Percentiles rank a stretch among this genome's conserved stretches.
Conservation (phyloP, 1,140 invertebrate species). For the Cataglyphis hispanica region DNA sequence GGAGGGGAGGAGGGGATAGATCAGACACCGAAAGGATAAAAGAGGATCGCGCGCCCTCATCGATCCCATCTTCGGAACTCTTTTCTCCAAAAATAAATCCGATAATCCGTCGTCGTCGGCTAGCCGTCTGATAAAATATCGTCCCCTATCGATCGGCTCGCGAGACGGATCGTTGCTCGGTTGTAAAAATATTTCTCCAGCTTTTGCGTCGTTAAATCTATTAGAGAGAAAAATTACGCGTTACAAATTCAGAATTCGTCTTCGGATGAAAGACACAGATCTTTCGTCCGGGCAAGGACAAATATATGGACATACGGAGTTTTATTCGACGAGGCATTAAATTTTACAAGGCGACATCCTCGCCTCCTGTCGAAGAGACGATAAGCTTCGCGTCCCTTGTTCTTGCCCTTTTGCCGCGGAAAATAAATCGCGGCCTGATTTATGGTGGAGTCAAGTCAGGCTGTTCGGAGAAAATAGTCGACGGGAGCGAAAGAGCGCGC, state of each 20-base stretch:
- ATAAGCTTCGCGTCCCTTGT: constrained; percentile 6
- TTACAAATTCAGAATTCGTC: neutral
- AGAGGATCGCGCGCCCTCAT: constrained; percentile 57
- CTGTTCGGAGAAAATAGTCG: neutral
- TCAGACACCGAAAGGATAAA: constrained; percentile 54
- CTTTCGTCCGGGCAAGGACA: neutral
- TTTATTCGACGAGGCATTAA: neutral
- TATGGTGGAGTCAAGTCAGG: neutral
- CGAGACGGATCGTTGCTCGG: constrained; percentile 16
- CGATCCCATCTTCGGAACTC: constrained; percentile 56
- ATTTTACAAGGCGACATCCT: neutral
- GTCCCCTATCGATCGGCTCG: constrained; percentile 19
- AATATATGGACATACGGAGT: neutral
- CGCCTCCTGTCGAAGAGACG: neutral
- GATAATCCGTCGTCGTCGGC: constrained; percentile 52
- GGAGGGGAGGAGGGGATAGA: constrained; percentile 16
- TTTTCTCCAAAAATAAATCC: constrained; percentile 45
- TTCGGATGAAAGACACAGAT: neutral
- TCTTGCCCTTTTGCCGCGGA: neutral
- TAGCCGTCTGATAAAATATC: constrained; percentile 25
- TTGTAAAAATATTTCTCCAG: constrained; percentile 14
- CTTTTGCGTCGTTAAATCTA: constrained; percentile 6
- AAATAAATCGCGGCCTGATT: constrained; percentile 49
- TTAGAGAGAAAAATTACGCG: neutral
- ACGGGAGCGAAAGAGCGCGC: neutral